These are phyloP conservation scores for Urocolius indicus DNA, from an alignment of 2,113 vertebrate genomes.

Conservation along the genomic window DNA sequence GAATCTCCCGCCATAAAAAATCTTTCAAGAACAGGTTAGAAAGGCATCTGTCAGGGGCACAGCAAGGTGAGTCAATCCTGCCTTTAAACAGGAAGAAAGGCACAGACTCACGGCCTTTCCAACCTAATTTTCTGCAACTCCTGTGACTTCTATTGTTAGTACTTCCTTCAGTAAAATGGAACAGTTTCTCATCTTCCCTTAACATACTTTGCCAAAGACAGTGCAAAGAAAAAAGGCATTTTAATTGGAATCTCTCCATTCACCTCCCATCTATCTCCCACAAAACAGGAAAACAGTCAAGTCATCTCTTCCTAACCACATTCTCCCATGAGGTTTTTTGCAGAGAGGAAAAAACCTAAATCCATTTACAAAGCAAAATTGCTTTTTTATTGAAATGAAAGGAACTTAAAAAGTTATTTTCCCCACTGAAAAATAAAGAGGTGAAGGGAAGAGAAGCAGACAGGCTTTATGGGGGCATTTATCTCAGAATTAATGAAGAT, in stretches of 20 bases:
- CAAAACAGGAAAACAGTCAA: constrained; percentile 31
- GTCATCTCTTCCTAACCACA: constrained; percentile 2
- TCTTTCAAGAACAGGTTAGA: background rate
- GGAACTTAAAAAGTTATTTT: constrained; percentile 10
- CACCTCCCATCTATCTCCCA: background rate
- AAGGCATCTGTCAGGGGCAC: background rate
- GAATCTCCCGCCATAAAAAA: background rate
- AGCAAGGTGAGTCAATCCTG: constrained; percentile 13
- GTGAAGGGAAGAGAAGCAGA: background rate
- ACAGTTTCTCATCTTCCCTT: constrained; percentile 36
- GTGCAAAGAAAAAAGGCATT: constrained; percentile 38
- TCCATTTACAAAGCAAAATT: constrained; percentile 16
- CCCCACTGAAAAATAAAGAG: constrained; percentile 15
- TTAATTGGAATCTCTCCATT: constrained; percentile 50
- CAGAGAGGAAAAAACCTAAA: constrained; percentile 4
- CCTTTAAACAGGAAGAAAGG: constrained; percentile 20
- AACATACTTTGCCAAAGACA: constrained; percentile 40
- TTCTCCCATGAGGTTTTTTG: constrained; percentile 21
- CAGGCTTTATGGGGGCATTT: background rate
- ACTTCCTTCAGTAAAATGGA: constrained; percentile 8
- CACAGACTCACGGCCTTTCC: constrained; percentile 1
- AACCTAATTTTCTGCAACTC: constrained; percentile 28
- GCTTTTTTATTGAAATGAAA: constrained; percentile 21
- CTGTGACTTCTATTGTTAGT: constrained; percentile 40
- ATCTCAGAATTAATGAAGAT: background rate